Percentiles rank a stretch among this genome's conserved stretches.
Evolutionary conservation across 2,797 vertebrate genomes (phyloP).

Genomic region (Decapterus maruadsi): DNA sequence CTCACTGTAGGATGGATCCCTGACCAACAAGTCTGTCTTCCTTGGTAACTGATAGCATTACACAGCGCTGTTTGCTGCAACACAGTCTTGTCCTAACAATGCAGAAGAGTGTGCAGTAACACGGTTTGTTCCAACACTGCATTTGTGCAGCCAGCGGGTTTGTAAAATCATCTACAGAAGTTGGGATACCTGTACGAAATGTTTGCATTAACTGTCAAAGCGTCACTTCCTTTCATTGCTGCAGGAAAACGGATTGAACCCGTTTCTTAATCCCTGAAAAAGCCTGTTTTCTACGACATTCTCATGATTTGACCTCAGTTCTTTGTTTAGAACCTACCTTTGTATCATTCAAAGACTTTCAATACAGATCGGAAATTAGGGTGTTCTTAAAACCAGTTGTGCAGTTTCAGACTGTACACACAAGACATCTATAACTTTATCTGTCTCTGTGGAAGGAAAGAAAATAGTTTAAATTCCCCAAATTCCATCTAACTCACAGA

Average conservation of each 20-base stretch:
- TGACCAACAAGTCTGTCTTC: background rate
- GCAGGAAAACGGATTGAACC: too few relatives aligned
- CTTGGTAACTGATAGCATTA: background rate
- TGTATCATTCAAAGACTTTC: background rate
- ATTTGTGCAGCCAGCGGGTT: too few relatives aligned
- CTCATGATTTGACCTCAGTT: too few relatives aligned
- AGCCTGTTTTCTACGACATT: too few relatives aligned
- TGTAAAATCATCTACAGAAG: too few relatives aligned
- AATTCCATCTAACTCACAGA: background rate
- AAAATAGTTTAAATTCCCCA: background rate
- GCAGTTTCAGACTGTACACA: background rate
- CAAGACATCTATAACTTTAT: background rate
- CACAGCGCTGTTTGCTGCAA: background rate
- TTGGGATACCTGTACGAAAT: too few relatives aligned
- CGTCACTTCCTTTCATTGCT: too few relatives aligned
- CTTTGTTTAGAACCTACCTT: background rate
- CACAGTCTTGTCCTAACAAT: background rate
- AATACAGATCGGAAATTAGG: too few relatives aligned
- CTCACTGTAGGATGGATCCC: background rate
- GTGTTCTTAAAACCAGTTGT: background rate
- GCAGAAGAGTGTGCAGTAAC: background rate
- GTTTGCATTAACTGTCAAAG: too few relatives aligned
- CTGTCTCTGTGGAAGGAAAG: constrained; percentile 10
- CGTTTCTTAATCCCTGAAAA: too few relatives aligned
- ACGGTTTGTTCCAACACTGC: too few relatives aligned